Conservation (phyloP, 2,113 vertebrate genomes). For the Rhegmatorhina hoffmannsi region DNA sequence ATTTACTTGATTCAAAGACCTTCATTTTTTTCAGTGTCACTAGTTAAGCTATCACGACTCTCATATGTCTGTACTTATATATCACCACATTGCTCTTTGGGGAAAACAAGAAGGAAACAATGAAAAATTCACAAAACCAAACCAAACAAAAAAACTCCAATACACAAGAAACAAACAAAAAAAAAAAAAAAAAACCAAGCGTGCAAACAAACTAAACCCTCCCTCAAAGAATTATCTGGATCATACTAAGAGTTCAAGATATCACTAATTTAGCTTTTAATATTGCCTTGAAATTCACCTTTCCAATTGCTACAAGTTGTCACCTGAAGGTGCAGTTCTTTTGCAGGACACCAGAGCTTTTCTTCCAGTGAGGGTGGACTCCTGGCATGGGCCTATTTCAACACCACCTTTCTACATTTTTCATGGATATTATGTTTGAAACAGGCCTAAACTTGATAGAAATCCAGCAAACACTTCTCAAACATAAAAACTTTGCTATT, state of each 20-base stretch:
- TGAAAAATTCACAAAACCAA: neutral
- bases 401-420: neutral
- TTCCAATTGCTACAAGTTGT: neutral
- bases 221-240: neutral
- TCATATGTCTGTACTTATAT: neutral
- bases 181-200: fast-evolving
- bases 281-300: neutral
- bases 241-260: neutral
- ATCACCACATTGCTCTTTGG: neutral
- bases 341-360: neutral
- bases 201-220: neutral
- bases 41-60: neutral
- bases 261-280: neutral
- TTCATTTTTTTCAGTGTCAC: neutral
- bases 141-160: neutral
- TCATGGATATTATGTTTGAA: neutral
- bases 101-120: neutral
- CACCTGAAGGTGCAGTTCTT: neutral
- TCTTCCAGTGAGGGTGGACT: neutral
- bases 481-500: neutral
- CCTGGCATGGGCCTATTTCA: neutral
- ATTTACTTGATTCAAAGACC: neutral
- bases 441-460: fast-evolving
- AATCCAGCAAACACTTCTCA: neutral
- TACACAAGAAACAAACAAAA: neutral